Evolutionary conservation across 2,113 vertebrate genomes (phyloP), one percentile per base, ranked within the genome.

Genomic region (Tiliqua scincoides): DNA sequence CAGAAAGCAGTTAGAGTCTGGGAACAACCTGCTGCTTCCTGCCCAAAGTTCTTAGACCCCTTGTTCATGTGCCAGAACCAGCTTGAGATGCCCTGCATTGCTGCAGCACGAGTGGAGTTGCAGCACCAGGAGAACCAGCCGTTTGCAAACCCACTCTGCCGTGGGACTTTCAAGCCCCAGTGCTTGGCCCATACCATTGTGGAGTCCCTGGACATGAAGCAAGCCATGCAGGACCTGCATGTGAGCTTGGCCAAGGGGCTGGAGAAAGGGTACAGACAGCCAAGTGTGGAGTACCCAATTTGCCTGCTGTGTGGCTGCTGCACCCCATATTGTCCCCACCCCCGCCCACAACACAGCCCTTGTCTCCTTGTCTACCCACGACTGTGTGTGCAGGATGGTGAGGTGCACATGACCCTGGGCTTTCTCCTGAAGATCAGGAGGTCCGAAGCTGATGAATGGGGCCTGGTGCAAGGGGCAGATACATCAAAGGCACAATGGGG

Each of bases 1-100:
- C 79, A 67, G 3, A 37, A 6, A 35, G 43, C 23, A 11, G 5
- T n/a, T 15, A 43, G 11, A 20, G 3, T 21, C 43, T 7, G 14
- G 73, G 4, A 27, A 0, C 20, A 7, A 1, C 43, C 63, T 70
- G 32, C 2, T 21, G 3, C n/a, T 7, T 11, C 43, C 10, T 30
- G 1, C 8, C 67, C 65, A 21, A n/a, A 67, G 8, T 70, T 82
- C 65, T 23, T 82, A 32, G 79, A 82, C 43, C n/a, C 65, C 12
- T 35, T 43, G 25, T 82, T 70, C 43, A 82, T 82, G 79, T 82
- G 79, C 48, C 79, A 82, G 79, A 70, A 82, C n/a, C 79, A 82
- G 15, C 79, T 82, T 6, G 79, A 82, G 67, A 23, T 82, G 65
- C 79, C 79, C 25, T 70, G 79, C n/a, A 3, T 82, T 20, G 63